Base-by-base conservation (phyloP, 64 coral and sea anemone species). In the Catalaphyllia jardinei region DNA sequence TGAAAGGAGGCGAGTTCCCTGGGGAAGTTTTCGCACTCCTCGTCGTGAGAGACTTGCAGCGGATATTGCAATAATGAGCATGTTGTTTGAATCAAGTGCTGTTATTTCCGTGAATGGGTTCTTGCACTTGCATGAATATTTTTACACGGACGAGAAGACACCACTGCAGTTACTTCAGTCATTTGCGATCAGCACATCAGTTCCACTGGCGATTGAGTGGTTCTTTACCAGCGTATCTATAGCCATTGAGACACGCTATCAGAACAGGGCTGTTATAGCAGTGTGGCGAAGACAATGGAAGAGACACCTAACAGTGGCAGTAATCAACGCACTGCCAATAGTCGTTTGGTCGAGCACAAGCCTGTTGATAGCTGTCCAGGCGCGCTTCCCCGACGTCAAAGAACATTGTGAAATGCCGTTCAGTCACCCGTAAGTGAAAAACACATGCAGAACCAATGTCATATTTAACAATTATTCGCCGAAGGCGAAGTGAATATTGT, bases 101-200 rank as follows among this genome's bases (percentile, higher is more conserved):
- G 14, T 73, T 29, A 73, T 73, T 31, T 73, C 71, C 71, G 71
- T 73, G 25, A 73, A 73, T 10, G 71, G 71, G 2, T 73, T 73
- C 29, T 29, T 73, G 25, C 71, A 73, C n/a, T 73, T 73, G 10
- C 71, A 73, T 30, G 71, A 73, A 73, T 31, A 73, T 73, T 73
- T 73, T 30, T 73, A 73, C 27, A 15, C 71, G 0, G 71, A 33
- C 71, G 14, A 31, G 14, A 73, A 73, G 29, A 73, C 71, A 30
- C 25, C 27, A 28, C 71, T 73, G 22, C 10, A 73, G 15, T 10
- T 30, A 73, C 24, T 73, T 28, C 22, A 25, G 71, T 73, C 71
- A 30, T 73, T 73, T 13, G 71, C 71, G 25, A 73, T 73, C 28
- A 73, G 25, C 14, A 73, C 71, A 30, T 27, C 71, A 30, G 71